Evolutionary conservation across 2,113 vertebrate species (phyloP).

Genomic region (Gnathonemus longibarbis): DNA sequence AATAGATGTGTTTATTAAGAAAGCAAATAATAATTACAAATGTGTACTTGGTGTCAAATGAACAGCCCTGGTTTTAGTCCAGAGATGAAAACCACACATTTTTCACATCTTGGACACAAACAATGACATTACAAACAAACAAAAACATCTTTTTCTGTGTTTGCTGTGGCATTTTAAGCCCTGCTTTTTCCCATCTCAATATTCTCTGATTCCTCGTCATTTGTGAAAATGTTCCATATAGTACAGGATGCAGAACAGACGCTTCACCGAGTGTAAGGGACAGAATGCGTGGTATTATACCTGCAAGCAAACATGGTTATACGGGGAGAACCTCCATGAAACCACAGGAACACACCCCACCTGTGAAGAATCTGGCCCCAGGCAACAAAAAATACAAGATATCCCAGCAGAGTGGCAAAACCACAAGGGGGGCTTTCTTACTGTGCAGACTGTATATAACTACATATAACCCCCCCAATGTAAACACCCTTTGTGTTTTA

Average conservation of each 20-base stretch:
- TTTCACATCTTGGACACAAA: constrained; percentile 53
- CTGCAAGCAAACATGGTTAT: constrained; percentile 30
- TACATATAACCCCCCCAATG: constrained; percentile 33
- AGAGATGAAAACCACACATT: constrained; percentile 49
- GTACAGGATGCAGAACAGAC: constrained; percentile 41
- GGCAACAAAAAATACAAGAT: constrained; percentile 32
- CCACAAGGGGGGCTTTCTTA: constrained; percentile 42
- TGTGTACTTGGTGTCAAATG: constrained; percentile 58
- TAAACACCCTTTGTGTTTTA: constrained; percentile 42
- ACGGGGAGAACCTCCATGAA: constrained; percentile 55
- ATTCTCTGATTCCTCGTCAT: neutral
- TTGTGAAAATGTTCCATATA: constrained; percentile 24
- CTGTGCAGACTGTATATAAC: constrained; percentile 30
- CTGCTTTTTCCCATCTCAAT: neutral
- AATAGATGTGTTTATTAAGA: neutral
- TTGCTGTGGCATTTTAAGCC: no score
- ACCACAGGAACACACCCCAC: constrained; percentile 34
- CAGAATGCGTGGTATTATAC: constrained; percentile 35
- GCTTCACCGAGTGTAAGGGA: constrained; percentile 26
- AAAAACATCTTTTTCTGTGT: neutral
- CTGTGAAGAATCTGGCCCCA: constrained; percentile 35
- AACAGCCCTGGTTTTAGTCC: constrained; percentile 54
- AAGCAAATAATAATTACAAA: constrained; percentile 29
- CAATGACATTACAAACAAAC: constrained; percentile 42
- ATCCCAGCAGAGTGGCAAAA: constrained; percentile 26